Conservation (phyloP, 2,113 vertebrate species). For the Neotragus pygmaeus region DNA sequence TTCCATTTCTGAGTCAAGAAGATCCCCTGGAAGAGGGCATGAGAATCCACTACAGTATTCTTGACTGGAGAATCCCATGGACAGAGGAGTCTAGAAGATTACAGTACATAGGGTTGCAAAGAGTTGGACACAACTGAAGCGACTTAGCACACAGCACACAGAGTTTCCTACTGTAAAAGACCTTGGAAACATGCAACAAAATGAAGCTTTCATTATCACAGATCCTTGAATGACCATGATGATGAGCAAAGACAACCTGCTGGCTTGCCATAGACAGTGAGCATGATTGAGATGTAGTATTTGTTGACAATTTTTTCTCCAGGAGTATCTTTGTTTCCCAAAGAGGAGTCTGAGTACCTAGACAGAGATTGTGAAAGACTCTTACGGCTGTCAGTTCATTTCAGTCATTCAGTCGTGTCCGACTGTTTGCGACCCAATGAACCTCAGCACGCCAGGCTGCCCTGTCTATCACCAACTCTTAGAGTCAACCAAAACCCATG, state of each 20-base stretch:
- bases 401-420: rapidly evolving
- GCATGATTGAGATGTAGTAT: background rate
- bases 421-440: no score
- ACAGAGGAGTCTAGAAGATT: background rate
- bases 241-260: background rate
- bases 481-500: no score
- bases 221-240: background rate
- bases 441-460: rapidly evolving
- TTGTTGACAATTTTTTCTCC: background rate
- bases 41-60: background rate
- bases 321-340: background rate
- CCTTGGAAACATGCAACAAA: background rate
- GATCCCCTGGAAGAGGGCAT: background rate
- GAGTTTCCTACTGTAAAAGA: background rate
- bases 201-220: background rate
- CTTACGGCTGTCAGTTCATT: background rate
- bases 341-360: background rate
- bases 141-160: background rate
- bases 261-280: background rate
- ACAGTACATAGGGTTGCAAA: background rate
- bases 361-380: background rate
- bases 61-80: background rate
- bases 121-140: background rate
- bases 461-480: no score
- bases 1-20: background rate